Base-by-base conservation (phyloP, 35 echinoderm and acorn worm species). In the Ophiothrix spiculata region DNA sequence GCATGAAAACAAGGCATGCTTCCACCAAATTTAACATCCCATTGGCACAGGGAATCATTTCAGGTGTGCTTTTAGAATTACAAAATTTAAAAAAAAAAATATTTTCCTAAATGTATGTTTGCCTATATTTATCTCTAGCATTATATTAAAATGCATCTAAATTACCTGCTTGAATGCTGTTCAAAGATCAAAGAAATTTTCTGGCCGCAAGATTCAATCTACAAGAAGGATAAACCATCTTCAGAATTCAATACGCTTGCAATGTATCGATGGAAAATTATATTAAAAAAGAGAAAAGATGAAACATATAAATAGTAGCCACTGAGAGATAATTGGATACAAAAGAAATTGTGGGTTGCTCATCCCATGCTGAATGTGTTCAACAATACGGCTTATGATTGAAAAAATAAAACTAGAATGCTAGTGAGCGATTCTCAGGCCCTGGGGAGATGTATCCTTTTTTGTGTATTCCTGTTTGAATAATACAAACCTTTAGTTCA, bases 391-490 rank as follows among this genome's bases (percentile, higher is more conserved):
- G 60, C 60, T 69, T 69, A 69, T 69, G 60, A 69, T 69, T 69
- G 60, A 69, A 69, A 69, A 69, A n/a, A n/a, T n/a, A n/a, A 69
- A 69, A 69, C 60, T 69, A 69, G 60, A 69, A 69, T 28, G 60
- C 60, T 25, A 69, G 60, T 69, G 60, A 69, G 60, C 60, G 60
- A 69, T 69, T 69, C 60, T 69, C 23, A 25, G 23, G 60, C 60
- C 29, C 29, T 15, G 60, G 60, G 60, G 60, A 69, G 29, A 25
- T 25, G 60, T 69, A 69, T 69, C 60, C n/a, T 69, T 69, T 69
- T 69, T 69, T 69, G 60, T 69, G 25, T 69, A 69, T 69, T 69
- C 60, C 60, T 69, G 60, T 69, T 69, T 69, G 60, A 69, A 69
- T 69, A 69, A 69, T 69, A 69, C 60, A 69, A 69, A 28, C 60